Evolutionary conservation across 2,113 vertebrate genomes (phyloP), one percentile per base, ranked within the genome.

Genomic region (Pterocles gutturalis): DNA sequence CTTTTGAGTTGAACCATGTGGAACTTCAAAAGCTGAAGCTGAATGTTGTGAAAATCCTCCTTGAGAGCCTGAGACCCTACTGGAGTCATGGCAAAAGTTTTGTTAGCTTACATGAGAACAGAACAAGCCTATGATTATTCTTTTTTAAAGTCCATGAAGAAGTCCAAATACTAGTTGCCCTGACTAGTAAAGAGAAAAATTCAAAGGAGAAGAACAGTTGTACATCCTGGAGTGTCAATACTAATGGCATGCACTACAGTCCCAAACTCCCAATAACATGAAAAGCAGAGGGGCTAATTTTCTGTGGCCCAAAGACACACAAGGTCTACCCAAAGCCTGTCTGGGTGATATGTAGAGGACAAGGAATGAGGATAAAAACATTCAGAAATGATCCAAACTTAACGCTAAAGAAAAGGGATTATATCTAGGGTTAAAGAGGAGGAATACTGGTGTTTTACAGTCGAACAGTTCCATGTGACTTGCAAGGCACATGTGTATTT

Each of bases 21-120:
- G 49, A 85, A 89, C 73, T 87, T 95, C 77, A 95, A 82, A 93
- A 87, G 45, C 61, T 91, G 53, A 76, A 93, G 81, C 45, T 69
- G 61, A 41, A n/a, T 49, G 19, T 82, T 96, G 77, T 80, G 73
- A 76, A 96, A 94, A 24, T 55, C 16, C 41, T 92, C 25, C 83
- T 87, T 0, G 14, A 61, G 73, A 87, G 31, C 36, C 49, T 8
- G 13, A 31, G 34, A 38, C 26, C 43, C 20, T 61, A 4, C 34
- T 1, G 13, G 53, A 64, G 9, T 64, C 5, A 5, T 72, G 75
- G 66, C 38, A 93, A 80, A 89, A 55, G 33, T 87, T 88, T 91
- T 72, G 10, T 76, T 80, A 62, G 60, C 38, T 95, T 90, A 65
- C 78, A 67, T 2, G 6, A 36, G 8, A 93, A 53, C 26, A 57